These are phyloP conservation scores for Trypoxylon attenuatum DNA, from an alignment of 2,888 invertebrate species.

Conservation along the genomic window DNA sequence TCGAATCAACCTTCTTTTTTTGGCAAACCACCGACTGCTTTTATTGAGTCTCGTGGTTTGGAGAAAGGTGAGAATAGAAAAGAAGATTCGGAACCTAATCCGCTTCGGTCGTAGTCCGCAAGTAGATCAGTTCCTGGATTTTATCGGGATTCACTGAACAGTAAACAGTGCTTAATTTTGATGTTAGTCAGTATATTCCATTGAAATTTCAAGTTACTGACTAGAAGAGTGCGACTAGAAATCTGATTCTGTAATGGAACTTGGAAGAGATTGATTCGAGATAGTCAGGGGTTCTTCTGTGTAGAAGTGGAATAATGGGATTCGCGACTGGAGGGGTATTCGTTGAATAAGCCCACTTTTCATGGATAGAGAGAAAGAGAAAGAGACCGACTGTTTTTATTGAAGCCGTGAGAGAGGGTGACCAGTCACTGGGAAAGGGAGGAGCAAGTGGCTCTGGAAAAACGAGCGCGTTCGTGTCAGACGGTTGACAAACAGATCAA, in stretches of 20 bases:
- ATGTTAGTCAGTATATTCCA: no score
- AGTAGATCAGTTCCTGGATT: no score
- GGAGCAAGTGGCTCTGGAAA: conserved; percentile 13
- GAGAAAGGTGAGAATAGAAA: background rate
- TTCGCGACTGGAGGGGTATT: background rate
- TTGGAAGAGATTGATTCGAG: background rate
- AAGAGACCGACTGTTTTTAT: conserved; percentile 15
- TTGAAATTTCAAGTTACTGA: no score
- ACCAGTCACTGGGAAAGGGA: background rate
- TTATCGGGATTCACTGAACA: no score
- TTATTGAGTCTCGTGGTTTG: conserved; percentile 28
- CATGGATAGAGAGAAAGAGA: background rate
- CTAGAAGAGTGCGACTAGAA: background rate
- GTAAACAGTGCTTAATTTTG: no score
- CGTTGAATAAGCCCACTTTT: background rate
- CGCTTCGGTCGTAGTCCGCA: conserved; percentile 12
- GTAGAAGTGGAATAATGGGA: background rate
- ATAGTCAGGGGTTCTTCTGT: background rate
- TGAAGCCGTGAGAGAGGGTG: background rate
- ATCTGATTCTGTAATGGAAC: background rate
- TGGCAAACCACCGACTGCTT: conserved; percentile 21
- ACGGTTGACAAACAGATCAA: conserved; percentile 63
- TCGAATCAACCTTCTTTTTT: conserved; percentile 31
- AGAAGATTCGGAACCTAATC: background rate
- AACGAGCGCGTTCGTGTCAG: conserved; percentile 36